Base-by-base conservation (phyloP, 2,797 vertebrate genomes). In the Poecilia wingei region DNA sequence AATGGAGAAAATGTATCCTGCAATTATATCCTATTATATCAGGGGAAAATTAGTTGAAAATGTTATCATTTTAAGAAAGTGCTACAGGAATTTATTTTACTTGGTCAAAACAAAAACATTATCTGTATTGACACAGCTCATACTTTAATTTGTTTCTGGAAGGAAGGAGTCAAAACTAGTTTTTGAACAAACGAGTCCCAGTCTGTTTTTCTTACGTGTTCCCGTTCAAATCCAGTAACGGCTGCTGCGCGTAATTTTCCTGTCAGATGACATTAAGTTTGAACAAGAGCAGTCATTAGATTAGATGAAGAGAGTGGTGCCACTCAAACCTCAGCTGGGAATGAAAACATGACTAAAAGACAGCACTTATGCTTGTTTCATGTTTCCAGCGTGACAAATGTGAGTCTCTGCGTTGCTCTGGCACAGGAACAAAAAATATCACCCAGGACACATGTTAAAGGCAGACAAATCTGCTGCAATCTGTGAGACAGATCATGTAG, bases 191-290 rank as follows among this genome's bases (percentile, higher is more conserved):
- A 49, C 7, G 20, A 22, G 31, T 66, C 43, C 9, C 57, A 14
- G 12, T 41, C 31, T 71, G 66, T 59, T 74, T 51, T 46, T 45
- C 49, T 66, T 22, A 20, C 16, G 8, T 64, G 31, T 36, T 59
- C 51, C 20, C 53, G 13, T 41, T 53, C 4, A 72, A 20, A 33
- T 49, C 33, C 41, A 61, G 59, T n/a, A 76, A 69, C 75, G 43
- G 36, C 75, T 77, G 47, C 25, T 53, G 31, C 46, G 18, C 2
- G 33, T 13, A 69, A 41, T 36, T 43, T 22, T 76, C 47, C 46
- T 72, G 49, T 47, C 69, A 45, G 51, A 71, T 57, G 16, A 16
- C 46, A 71, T 71, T 49, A 75, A 18, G 61, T 66, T 36, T 47
- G 28, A 61, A 47, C 46, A 43, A 43, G n/a, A 47, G 18, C 13